phyloP scores from a whole-genome alignment of 2,797 vertebrate species.

The Alauda arvensis region DNA sequence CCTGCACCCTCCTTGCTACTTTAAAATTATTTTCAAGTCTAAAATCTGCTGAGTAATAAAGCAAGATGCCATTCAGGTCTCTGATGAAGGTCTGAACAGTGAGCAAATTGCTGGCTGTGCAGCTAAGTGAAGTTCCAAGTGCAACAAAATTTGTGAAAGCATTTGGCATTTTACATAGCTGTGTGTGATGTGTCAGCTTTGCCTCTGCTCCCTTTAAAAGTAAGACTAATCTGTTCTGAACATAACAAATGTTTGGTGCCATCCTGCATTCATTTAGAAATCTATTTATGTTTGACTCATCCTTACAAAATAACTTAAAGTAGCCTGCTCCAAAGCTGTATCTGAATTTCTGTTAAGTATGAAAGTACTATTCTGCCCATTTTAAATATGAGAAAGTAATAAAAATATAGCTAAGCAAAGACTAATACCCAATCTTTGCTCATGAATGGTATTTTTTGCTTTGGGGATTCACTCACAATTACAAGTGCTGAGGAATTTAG shows the following conservation, averaged over 20 bases:
- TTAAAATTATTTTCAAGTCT: neutral
- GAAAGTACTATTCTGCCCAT: neutral
- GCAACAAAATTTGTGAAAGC: neutral
- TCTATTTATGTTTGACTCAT: neutral
- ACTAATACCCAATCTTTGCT: neutral
- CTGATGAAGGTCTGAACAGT: neutral
- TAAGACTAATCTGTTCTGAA: neutral
- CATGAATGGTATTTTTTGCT: neutral
- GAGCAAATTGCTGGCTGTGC: neutral
- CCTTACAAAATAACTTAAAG: neutral
- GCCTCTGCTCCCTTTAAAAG: neutral
- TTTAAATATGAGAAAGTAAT: neutral
- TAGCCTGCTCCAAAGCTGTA: neutral
- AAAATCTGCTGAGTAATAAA: slow-evolving; percentile 33
- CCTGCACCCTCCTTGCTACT: neutral
- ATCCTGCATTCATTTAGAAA: neutral
- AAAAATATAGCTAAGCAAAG: neutral
- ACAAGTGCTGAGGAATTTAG: neutral
- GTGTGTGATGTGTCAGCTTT: neutral
- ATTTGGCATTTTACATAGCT: neutral
- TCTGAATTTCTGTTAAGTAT: neutral
- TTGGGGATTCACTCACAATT: neutral
- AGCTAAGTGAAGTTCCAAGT: neutral
- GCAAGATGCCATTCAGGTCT: neutral
- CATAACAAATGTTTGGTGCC: neutral